These are phyloP conservation scores for Tetragonisca angustula DNA, from an alignment of 2,888 invertebrate species.

Conservation along the genomic window DNA sequence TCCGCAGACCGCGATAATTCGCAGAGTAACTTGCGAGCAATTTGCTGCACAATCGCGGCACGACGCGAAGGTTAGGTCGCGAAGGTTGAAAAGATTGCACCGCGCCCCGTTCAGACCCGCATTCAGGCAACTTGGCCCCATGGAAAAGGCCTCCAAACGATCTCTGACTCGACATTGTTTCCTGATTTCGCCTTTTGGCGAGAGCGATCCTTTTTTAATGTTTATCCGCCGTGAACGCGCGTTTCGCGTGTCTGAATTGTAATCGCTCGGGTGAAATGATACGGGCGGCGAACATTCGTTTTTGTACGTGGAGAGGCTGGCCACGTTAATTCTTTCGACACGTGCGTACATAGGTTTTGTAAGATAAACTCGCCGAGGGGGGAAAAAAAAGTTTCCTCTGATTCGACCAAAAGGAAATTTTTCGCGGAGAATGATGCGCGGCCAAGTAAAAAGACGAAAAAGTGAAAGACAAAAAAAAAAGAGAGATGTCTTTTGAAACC, in stretches of 20 bases:
- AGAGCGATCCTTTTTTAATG: neutral
- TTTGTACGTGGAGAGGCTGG: neutral
- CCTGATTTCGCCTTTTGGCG: conserved; percentile 13
- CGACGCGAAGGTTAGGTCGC: conserved; percentile 19
- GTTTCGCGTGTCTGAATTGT: conserved; percentile 4
- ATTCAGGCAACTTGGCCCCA: conserved; percentile 27
- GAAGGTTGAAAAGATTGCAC: conserved; percentile 37
- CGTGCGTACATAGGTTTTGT: too few species aligned
- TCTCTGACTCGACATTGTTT: conserved; percentile 25
- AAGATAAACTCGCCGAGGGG: neutral
- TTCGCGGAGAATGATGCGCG: conserved; percentile 2
- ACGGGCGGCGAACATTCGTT: neutral
- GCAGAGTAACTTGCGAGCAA: conserved; percentile 38
- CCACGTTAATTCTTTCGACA: neutral
- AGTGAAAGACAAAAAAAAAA: neutral
- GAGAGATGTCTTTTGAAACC: conserved; percentile 13
- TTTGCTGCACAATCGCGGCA: conserved; percentile 40
- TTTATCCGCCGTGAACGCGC: conserved; percentile 5
- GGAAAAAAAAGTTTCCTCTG: neutral
- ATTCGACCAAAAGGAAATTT: conserved; percentile 21
- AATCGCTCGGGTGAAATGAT: too few species aligned
- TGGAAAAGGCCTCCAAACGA: conserved; percentile 39
- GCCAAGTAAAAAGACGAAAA: neutral
- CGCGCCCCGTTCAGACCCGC: conserved; percentile 21
- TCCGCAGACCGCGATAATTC: conserved; percentile 28